Conservation (phyloP, 2,797 vertebrate genomes). For the Babyrousa celebensis region DNA sequence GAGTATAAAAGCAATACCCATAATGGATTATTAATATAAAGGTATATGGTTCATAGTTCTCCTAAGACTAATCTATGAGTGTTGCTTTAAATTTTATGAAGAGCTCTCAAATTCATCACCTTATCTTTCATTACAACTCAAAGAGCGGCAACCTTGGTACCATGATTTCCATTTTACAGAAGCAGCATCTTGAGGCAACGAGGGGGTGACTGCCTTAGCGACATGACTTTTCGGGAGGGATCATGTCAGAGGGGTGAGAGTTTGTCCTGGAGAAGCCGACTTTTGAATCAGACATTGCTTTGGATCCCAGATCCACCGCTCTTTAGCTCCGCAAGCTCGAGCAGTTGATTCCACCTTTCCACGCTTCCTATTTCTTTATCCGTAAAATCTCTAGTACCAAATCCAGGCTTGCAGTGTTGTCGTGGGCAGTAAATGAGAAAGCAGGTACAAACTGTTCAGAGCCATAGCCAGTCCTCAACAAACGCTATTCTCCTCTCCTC, state of each 20-base stretch:
- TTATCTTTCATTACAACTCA: neutral
- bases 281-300: conserved; percentile 25
- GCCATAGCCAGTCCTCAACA: conserved; percentile 7
- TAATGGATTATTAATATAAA: conserved; percentile 25
- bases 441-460: neutral
- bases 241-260: rapidly evolving
- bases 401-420: neutral
- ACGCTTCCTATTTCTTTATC: neutral
- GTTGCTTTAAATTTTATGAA: neutral
- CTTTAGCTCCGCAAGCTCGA: neutral
- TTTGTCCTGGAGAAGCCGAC: neutral
- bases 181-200: neutral
- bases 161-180: neutral
- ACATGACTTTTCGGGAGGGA: neutral
- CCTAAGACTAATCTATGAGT: neutral
- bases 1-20: neutral
- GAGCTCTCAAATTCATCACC: neutral
- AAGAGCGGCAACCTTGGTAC: neutral
- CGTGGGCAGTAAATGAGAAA: neutral
- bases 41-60: neutral
- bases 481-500: neutral
- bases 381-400: neutral
- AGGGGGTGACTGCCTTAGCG: neutral
- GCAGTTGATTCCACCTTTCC: neutral
- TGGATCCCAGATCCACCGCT: neutral